Evolutionary conservation across 1,140 invertebrate species (phyloP).

Genomic region (Scaptomyza montana): DNA sequence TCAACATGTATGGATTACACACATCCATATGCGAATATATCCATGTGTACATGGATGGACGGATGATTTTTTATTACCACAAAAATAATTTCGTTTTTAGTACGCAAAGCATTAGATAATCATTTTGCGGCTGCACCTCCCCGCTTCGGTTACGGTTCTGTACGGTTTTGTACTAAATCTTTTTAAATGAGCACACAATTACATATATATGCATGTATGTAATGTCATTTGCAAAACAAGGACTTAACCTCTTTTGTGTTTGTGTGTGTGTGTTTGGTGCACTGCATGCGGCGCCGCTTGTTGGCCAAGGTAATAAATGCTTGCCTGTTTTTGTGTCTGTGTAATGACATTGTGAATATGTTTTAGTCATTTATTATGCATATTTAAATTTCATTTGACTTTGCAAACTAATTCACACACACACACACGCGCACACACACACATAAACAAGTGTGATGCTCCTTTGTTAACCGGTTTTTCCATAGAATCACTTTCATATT

Average conservation of each 20-base stretch:
- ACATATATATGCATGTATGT: slow-evolving; percentile 11
- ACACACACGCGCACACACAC: background rate
- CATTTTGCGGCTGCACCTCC: slow-evolving; percentile 48
- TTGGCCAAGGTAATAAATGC: slow-evolving; percentile 46
- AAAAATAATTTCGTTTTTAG: slow-evolving; percentile 76
- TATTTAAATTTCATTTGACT: slow-evolving; percentile 68
- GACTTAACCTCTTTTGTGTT: slow-evolving; percentile 44
- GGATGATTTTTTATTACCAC: slow-evolving; percentile 67
- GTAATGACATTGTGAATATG: slow-evolving; percentile 41
- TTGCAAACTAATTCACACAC: slow-evolving; percentile 33
- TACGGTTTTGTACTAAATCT: background rate
- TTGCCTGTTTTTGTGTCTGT: slow-evolving; percentile 7
- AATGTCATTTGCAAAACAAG: slow-evolving; percentile 59
- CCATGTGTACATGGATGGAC: slow-evolving; percentile 20
- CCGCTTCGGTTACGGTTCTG: too few species aligned
- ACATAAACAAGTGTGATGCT: background rate
- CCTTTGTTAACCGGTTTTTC: slow-evolving; percentile 32
- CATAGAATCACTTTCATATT: slow-evolving; percentile 12
- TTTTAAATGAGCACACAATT: slow-evolving; percentile 1
- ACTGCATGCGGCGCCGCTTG: slow-evolving; percentile 38
- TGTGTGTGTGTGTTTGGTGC: slow-evolving; percentile 22
- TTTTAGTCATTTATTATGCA: slow-evolving; percentile 59
- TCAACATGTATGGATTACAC: slow-evolving; percentile 10
- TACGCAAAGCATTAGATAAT: slow-evolving; percentile 76
- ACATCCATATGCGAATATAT: slow-evolving; percentile 1